Base-by-base conservation (phyloP, 2,888 invertebrate genomes). In the Protonemura montana region DNA sequence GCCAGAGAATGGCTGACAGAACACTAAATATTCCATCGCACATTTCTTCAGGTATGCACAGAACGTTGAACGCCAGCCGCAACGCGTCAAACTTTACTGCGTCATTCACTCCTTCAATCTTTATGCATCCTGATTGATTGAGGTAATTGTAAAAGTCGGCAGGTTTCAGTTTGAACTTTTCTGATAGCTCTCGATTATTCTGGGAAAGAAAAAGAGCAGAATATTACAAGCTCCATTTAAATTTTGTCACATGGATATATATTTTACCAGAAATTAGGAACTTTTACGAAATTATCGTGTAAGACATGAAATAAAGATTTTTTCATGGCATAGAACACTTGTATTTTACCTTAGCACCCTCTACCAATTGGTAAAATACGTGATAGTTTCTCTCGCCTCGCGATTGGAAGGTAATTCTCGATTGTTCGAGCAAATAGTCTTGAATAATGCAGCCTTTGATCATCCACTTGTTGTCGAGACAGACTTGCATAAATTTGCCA, bases 401-500 rank as follows among this genome's bases (percentile, higher is more conserved):
- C 89, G 97, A 96, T 89, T 98, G 98, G 89, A 97, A 97, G 0
- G 97, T 98, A 90, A 98, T 96, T 88, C 98, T 93, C 27, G 97
- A 97, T 90, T 98, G 96, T 91, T 98, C 98, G 88, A 98, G 92
- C 85, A 98, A 92, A 91, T 98, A 98, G 91, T 98, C 98, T 90
- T 98, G 95, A 85, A 98, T 95, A 88, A 98, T 96, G 89, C 98
- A 98, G 26, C 98, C 98, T 89, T 96, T 96, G 89, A 98, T 98
- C 92, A 96, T 96, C 92, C 97, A 97, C 89, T 96, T 95, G 88
- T 94, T 94, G 92, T 98, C 98, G 90, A 98, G 95, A 90, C 98
- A 97, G 7, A 98, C 97, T 92, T 98, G 98, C 93, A 98, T 98
- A 91, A 98, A 98, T 92, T 98, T 98, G n/a, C 98, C 98, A 91